Conservation (phyloP, 2,888 invertebrate genomes). For the Pristionchus maxplancki region DNA sequence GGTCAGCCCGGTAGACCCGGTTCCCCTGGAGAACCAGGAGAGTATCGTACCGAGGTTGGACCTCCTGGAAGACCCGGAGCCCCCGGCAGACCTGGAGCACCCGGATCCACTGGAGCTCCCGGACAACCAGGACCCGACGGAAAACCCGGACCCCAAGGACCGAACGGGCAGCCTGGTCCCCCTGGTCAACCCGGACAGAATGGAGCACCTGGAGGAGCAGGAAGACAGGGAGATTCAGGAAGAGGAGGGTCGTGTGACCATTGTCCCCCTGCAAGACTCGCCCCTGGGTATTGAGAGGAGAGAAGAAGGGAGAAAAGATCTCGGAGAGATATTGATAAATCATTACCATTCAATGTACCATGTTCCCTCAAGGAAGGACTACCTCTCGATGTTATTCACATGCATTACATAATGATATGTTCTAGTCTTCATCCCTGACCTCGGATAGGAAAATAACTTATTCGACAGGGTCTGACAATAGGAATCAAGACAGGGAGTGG, state of each 20-base stretch:
- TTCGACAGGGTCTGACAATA: too few species aligned
- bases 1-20: conserved; percentile 73
- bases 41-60: conserved; percentile 73
- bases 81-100: conserved; percentile 73
- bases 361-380: too few species aligned
- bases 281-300: conserved; percentile 70
- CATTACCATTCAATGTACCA: background rate
- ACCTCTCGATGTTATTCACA: background rate
- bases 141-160: conserved; percentile 67
- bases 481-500: too few species aligned
- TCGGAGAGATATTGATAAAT: background rate
- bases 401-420: background rate
- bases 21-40: conserved; percentile 76
- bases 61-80: conserved; percentile 71
- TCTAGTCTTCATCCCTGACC: too few species aligned
- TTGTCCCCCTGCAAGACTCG: conserved; percentile 75
- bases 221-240: conserved; percentile 67
- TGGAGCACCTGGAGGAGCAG: conserved; percentile 60
- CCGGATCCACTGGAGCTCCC: conserved; percentile 69
- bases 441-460: too few species aligned
- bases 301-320: background rate
- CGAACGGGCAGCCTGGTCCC: conserved; percentile 68
- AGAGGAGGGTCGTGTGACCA: conserved; percentile 76
- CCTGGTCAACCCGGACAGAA: conserved; percentile 68
- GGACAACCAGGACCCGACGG: conserved; percentile 63